Evolutionary conservation across 2,888 invertebrate genomes (phyloP).

Genomic region (Cyrtodaria siliqua): DNA sequence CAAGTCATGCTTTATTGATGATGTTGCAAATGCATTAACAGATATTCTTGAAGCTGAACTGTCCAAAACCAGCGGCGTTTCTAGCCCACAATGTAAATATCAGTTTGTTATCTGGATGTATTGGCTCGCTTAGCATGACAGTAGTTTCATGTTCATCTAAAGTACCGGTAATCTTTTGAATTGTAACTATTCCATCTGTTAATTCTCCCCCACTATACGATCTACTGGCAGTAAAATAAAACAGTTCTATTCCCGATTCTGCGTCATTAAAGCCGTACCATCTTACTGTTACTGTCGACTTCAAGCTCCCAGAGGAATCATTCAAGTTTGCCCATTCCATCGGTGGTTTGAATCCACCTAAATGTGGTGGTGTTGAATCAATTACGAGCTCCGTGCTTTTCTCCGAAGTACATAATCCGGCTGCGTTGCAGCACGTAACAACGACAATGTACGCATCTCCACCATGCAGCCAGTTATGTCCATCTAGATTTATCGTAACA

Average conservation of each 20-base stretch:
- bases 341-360: slow-evolving; percentile 65
- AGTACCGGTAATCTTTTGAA: background rate
- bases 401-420: slow-evolving; percentile 59
- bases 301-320: background rate
- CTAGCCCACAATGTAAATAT: slow-evolving; percentile 62
- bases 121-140: slow-evolving; percentile 4
- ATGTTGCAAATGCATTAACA: slow-evolving; percentile 11
- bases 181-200: slow-evolving; percentile 21
- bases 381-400: slow-evolving; percentile 52
- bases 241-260: slow-evolving; percentile 60
- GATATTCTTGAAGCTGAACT: slow-evolving; percentile 29
- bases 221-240: slow-evolving; percentile 47
- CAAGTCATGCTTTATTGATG: background rate
- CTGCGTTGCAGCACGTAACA: slow-evolving; percentile 65
- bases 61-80: slow-evolving; percentile 60
- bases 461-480: slow-evolving; percentile 42
- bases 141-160: slow-evolving; percentile 5
- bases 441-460: slow-evolving; percentile 58
- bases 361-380: slow-evolving; percentile 70
- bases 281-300: slow-evolving; percentile 34
- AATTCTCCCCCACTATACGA: slow-evolving; percentile 57
- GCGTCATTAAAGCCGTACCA: slow-evolving; percentile 69
- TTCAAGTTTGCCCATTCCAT: slow-evolving; percentile 43
- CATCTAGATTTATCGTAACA: slow-evolving; percentile 37
- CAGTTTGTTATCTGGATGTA: slow-evolving; percentile 38